These are phyloP conservation scores for Lottia gigantea DNA, from an alignment of 2,888 invertebrate genomes.

Conservation along the genomic window DNA sequence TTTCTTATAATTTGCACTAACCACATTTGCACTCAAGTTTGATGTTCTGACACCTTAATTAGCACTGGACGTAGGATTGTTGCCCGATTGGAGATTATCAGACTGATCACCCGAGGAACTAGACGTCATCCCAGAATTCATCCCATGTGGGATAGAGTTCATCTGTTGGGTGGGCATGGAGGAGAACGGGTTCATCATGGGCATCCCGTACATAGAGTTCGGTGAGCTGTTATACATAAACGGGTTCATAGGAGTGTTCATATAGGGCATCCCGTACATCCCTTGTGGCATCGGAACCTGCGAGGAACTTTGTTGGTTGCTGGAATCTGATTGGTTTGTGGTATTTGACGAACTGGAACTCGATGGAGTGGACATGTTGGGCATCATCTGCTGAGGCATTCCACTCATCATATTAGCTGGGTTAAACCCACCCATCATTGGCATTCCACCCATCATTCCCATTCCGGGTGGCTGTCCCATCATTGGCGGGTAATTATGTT, in stretches of 20 bases:
- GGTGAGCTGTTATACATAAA: not conserved
- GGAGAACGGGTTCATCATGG: constrained; percentile 1
- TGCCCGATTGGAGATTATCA: not conserved
- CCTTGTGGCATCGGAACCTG: constrained; percentile 1
- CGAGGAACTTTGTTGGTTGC: not conserved
- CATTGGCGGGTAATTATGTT: not conserved
- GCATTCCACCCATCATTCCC: not conserved
- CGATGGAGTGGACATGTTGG: not conserved
- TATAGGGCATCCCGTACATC: constrained; percentile 3
- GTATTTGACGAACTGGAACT: not conserved
- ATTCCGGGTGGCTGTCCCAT: not conserved
- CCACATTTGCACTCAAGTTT: no score
- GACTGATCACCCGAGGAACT: not conserved
- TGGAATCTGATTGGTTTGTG: not conserved
- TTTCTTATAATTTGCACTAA: no score
- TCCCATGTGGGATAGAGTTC: not conserved
- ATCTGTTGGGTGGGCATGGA: not conserved
- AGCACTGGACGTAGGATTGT: not conserved
- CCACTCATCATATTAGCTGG: not conserved
- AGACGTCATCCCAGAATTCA: not conserved
- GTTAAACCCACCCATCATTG: not conserved
- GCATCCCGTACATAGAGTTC: constrained; percentile 3
- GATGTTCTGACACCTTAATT: not conserved
- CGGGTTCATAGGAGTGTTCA: constrained; percentile 1
- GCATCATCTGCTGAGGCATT: not conserved